Percentiles rank a stretch among this genome's conserved stretches.
Conservation (phyloP, 2,113 vertebrate species). For the Pseudorectes ferrugineus region DNA sequence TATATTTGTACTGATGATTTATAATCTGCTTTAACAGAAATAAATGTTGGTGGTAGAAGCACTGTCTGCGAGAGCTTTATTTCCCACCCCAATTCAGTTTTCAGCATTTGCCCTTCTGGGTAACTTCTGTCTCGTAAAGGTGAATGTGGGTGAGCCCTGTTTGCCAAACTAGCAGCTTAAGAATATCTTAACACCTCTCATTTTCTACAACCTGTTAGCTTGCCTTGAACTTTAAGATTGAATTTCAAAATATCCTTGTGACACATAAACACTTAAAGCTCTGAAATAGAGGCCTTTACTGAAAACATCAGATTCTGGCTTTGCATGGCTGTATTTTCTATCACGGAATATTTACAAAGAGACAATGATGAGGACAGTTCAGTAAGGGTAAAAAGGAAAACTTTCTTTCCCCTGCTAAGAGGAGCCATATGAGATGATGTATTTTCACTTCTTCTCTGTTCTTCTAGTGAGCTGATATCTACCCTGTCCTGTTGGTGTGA, state of each 20-base stretch:
- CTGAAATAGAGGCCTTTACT: neutral
- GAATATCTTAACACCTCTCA: neutral
- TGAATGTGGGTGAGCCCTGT: neutral
- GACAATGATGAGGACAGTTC: neutral
- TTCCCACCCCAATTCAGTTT: neutral
- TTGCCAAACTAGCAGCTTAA: neutral
- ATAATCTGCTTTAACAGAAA: constrained; percentile 87
- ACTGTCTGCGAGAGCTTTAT: constrained; percentile 15
- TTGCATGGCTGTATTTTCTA: neutral
- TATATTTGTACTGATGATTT: constrained; percentile 88
- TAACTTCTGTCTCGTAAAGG: neutral
- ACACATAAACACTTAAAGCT: neutral
- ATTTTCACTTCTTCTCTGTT: neutral
- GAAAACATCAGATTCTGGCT: neutral
- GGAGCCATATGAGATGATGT: neutral
- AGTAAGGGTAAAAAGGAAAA: neutral
- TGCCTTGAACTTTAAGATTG: neutral
- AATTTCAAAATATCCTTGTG: neutral
- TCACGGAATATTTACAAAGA: neutral
- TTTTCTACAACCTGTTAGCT: neutral
- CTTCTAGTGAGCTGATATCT: neutral
- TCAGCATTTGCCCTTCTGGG: neutral
- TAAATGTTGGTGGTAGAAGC: constrained; percentile 84
- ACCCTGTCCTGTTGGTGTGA: neutral
- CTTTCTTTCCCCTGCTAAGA: neutral